phyloP scores from a whole-genome alignment of 2,113 vertebrate genomes.

The Etheostoma cragini region DNA sequence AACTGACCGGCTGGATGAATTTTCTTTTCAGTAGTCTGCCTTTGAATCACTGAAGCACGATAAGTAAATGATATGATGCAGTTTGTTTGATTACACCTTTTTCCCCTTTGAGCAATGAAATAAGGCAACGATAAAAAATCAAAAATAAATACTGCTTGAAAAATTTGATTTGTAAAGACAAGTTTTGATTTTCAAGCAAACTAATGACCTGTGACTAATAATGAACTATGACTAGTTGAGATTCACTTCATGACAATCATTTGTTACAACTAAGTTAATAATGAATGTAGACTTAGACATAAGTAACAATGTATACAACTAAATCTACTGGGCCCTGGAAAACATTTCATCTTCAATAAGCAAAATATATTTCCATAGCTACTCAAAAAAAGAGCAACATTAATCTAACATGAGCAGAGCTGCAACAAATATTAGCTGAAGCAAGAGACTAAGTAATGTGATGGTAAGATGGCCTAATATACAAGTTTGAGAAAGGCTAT shows the following conservation, averaged over 20 bases:
- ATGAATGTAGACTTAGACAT: constrained; percentile 21
- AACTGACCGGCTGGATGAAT: constrained; percentile 12
- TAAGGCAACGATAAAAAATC: constrained; percentile 44
- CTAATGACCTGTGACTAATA: background rate
- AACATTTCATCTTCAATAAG: background rate
- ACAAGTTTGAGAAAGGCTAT: constrained; percentile 19
- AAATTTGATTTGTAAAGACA: background rate
- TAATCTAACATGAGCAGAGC: constrained; percentile 11
- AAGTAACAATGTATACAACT: constrained; percentile 3
- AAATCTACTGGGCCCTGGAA: background rate
- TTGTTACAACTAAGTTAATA: constrained; percentile 15
- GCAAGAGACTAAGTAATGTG: background rate
- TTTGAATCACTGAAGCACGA: constrained; percentile 28
- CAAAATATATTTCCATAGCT: constrained; percentile 17
- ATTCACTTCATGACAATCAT: constrained; percentile 16
- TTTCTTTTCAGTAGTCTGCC: background rate
- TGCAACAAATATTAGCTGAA: constrained; percentile 26
- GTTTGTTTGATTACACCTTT: constrained; percentile 19
- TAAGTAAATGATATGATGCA: background rate
- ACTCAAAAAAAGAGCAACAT: constrained; percentile 12
- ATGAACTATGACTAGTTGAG: too few relatives aligned
- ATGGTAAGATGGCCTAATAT: constrained; percentile 14
- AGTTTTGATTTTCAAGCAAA: constrained; percentile 23
- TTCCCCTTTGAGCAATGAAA: constrained; percentile 23
- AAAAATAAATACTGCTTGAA: background rate